Evolutionary conservation across 2,888 invertebrate genomes (phyloP).

Genomic region (Hypselothyrea guttata): DNA sequence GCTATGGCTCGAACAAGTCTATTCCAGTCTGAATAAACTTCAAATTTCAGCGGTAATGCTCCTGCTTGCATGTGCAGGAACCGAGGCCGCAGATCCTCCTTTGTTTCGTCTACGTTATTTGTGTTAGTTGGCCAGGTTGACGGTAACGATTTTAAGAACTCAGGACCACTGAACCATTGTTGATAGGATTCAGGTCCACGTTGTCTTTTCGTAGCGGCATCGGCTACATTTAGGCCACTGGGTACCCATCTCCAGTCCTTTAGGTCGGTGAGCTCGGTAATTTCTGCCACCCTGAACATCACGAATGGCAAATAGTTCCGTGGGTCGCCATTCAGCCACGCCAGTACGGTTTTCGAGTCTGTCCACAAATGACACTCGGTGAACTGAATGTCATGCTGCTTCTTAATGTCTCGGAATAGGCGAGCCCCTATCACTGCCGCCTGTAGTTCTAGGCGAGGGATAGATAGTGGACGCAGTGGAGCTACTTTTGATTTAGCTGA

Average conservation of each 20-base stretch:
- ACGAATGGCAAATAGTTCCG: conserved; percentile 4
- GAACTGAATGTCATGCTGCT: conserved; percentile 4
- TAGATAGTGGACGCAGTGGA: conserved; percentile 9
- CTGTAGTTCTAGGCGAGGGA: conserved; percentile 8
- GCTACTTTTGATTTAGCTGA: conserved; percentile 20
- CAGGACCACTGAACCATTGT: conserved; percentile 1
- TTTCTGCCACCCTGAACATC: neutral
- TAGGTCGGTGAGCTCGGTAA: neutral
- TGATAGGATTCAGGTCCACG: neutral
- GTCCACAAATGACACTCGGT: conserved; percentile 4
- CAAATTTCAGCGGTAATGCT: neutral
- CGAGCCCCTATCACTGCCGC: conserved; percentile 4
- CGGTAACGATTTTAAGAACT: neutral
- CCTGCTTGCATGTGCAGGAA: neutral
- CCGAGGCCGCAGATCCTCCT: too few relatives aligned
- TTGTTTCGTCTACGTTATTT: neutral
- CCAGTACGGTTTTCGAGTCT: conserved; percentile 17
- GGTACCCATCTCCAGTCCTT: conserved; percentile 3
- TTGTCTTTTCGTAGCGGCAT: conserved; percentile 3
- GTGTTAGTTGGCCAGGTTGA: neutral
- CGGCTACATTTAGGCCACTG: neutral
- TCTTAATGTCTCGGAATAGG: neutral
- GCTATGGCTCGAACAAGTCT: neutral
- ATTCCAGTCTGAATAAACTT: neutral
- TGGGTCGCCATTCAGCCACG: conserved; percentile 7